Base-by-base conservation (phyloP, 2,113 vertebrate genomes). In the Morphnarchus princeps region DNA sequence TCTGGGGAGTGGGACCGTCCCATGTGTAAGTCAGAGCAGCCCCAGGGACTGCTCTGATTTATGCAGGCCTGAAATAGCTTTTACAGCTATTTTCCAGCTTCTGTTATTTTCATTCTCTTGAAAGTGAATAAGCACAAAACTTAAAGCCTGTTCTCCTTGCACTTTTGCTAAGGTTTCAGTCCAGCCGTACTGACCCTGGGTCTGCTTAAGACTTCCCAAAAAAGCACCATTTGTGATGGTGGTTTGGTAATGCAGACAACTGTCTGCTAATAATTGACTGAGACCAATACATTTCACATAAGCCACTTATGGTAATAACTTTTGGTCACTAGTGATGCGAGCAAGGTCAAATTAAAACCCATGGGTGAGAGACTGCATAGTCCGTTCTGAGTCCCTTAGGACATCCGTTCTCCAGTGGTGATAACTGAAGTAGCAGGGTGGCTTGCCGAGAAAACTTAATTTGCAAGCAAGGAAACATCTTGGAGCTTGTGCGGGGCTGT, bases 251-350 rank as follows among this genome's bases (percentile, higher is more conserved):
- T 71, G 96, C 91, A 97, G 94, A 97, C 95, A 90, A 83, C 95
- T 93, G 96, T 96, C 96, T 96, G 78, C 96, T 91, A 52, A 90
- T 94, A 97, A 96, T 94, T 94, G 96, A 94, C 96, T 89, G 94
- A 95, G 93, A 90, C 94, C 89, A 97, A 96, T 94, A 94, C 82
- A 96, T 96, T 91, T 94, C 94, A 91, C 38, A 0, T 96, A 93
- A 95, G 90, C 88, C 92, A 94, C 82, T 97, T 97, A 85, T 26
- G 67, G 67, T 81, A 96, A 96, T 91, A 95, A 95, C 93, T 91
- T 95, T 55, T 94, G 89, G 91, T 91, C 94, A 96, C 91, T 45
- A 73, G 94, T 50, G 78, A 97, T 82, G 91, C 2, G 4, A 87
- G 62, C 58, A 96, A 96, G 96, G 93, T 94, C 96, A 94, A 82